These are phyloP conservation scores for Agelastica alni DNA, from an alignment of 2,888 invertebrate genomes.

Conservation along the genomic window DNA sequence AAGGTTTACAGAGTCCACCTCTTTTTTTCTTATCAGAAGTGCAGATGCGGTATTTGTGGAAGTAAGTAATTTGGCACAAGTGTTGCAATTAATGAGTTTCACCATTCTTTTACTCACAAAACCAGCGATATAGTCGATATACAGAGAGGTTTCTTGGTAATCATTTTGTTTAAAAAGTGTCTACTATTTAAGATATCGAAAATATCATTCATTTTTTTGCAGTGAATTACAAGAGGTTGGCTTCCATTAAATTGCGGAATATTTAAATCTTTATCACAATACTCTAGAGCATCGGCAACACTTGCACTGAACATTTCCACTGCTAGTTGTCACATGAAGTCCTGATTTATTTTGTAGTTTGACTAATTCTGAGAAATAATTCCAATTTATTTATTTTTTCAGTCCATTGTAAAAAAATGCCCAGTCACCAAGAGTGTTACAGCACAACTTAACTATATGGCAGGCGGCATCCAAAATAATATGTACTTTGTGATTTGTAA, in stretches of 20 bases:
- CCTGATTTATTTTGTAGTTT: not conserved
- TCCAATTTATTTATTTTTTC: not conserved
- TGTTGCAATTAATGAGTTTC: not conserved
- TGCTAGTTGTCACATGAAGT: not conserved
- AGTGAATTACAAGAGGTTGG: slow-evolving; percentile 19
- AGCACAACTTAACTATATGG: not conserved
- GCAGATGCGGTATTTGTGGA: not conserved
- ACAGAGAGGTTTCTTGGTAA: slow-evolving; percentile 21
- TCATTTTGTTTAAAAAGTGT: slow-evolving; percentile 21
- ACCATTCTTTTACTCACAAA: slow-evolving; percentile 9
- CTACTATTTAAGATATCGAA: slow-evolving; percentile 30
- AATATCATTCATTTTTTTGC: slow-evolving; percentile 24
- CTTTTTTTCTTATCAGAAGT: not conserved
- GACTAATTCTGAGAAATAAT: not conserved
- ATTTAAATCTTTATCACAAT: slow-evolving; percentile 20
- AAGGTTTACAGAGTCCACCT: no score
- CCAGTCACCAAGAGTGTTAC: not conserved
- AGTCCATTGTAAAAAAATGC: not conserved
- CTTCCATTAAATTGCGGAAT: slow-evolving; percentile 22
- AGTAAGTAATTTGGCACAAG: not conserved
- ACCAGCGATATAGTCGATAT: slow-evolving; percentile 17
- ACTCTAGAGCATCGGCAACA: slow-evolving; percentile 26
- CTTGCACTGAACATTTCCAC: slow-evolving; percentile 22
- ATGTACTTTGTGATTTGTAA: not conserved
- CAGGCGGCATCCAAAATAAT: not conserved